Evolutionary conservation across 2,113 vertebrate species (phyloP).

Genomic region (Amia ocellicauda): DNA sequence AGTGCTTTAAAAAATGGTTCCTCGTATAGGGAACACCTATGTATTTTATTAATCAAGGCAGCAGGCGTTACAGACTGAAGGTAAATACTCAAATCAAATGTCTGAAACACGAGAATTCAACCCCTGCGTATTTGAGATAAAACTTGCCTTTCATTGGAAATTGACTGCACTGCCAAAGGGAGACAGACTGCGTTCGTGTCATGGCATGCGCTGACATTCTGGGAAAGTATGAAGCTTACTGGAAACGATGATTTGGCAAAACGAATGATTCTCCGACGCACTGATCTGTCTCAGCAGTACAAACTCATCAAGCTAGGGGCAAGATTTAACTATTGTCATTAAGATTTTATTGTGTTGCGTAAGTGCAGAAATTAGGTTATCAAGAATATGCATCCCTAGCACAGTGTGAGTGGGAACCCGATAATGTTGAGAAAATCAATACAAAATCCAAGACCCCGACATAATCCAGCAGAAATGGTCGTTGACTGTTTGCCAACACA

Average conservation of each 20-base stretch:
- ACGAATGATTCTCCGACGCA: slow-evolving; percentile 17
- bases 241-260: slow-evolving; percentile 19
- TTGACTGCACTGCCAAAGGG: slow-evolving; percentile 34
- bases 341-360: background rate
- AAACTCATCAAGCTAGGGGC: slow-evolving; percentile 20
- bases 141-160: slow-evolving; percentile 26
- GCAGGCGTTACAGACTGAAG: too few relatives aligned
- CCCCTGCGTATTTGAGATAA: background rate
- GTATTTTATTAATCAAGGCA: too few relatives aligned
- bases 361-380: slow-evolving; percentile 18
- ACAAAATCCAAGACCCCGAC: slow-evolving; percentile 22
- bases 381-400: slow-evolving; percentile 19
- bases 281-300: slow-evolving; percentile 20
- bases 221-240: background rate
- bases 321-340: slow-evolving; percentile 1
- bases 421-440: slow-evolving; percentile 3
- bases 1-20: too few relatives aligned
- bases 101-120: too few relatives aligned
- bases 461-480: slow-evolving; percentile 32
- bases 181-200: slow-evolving; percentile 21
- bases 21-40: too few relatives aligned
- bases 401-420: slow-evolving; percentile 23
- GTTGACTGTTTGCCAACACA: slow-evolving; percentile 42
- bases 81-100: too few relatives aligned
- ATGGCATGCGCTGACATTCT: slow-evolving; percentile 22